Conservation (phyloP, 2,797 vertebrate species). For the Tapera naevia region DNA sequence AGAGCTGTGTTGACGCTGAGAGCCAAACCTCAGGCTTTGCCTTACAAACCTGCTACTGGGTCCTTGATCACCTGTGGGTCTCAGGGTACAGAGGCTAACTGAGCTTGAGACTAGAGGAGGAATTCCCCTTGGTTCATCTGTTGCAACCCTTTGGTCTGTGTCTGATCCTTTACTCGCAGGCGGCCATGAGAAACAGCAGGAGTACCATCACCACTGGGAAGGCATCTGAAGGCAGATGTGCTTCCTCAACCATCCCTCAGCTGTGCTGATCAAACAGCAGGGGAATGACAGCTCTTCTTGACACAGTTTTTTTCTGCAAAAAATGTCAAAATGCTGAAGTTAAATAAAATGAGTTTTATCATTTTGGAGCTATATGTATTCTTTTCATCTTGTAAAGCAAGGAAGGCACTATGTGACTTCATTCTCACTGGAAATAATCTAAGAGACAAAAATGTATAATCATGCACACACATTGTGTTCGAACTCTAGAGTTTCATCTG, state of each 20-base stretch:
- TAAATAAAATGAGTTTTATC: slow-evolving; percentile 14
- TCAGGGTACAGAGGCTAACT: not conserved
- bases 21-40: not conserved
- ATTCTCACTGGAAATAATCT: not conserved
- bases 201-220: not conserved
- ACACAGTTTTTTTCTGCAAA: not conserved
- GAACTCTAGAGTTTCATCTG: not conserved
- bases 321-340: not conserved
- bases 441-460: not conserved
- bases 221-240: not conserved
- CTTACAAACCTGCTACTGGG: not conserved
- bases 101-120: not conserved
- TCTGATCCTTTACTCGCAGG: not conserved
- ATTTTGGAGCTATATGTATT: not conserved
- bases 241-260: not conserved
- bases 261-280: not conserved
- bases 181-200: not conserved
- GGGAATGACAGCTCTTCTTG: not conserved
- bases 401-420: not conserved
- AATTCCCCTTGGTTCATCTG: not conserved
- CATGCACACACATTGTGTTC: not conserved
- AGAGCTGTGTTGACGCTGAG: not conserved
- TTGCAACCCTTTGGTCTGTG: not conserved
- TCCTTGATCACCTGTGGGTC: rapidly evolving
- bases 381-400: not conserved